These are phyloP conservation scores for Turdus rufiventris DNA, from an alignment of 2,113 vertebrate species.

Conservation along the genomic window DNA sequence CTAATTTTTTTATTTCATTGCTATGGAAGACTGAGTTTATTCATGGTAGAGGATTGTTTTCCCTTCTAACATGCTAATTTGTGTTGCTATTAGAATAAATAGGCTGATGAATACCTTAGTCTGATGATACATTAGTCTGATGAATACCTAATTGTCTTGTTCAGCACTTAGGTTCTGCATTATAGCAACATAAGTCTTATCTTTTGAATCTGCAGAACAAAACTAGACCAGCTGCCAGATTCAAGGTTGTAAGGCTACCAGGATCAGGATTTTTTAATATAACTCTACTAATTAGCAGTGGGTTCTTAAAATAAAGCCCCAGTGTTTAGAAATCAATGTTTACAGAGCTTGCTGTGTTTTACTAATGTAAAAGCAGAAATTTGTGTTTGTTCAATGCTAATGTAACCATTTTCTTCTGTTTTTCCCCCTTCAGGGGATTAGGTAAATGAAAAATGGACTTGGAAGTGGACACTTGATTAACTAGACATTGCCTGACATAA, in stretches of 20 bases:
- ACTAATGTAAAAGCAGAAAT: background rate
- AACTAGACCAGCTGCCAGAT: background rate
- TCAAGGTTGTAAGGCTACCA: background rate
- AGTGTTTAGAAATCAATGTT: background rate
- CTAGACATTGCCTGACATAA: background rate
- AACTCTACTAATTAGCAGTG: background rate
- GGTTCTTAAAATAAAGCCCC: background rate
- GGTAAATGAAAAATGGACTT: rapidly evolving
- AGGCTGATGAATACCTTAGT: background rate
- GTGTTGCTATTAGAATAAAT: background rate
- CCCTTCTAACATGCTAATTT: background rate
- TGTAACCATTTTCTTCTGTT: too few species aligned
- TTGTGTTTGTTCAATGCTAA: background rate
- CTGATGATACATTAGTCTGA: background rate
- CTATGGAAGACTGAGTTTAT: background rate
- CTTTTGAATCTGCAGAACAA: background rate
- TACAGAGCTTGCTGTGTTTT: background rate
- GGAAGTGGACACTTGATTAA: background rate
- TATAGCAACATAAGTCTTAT: background rate
- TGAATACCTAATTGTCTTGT: background rate
- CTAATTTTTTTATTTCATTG: background rate
- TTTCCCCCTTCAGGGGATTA: background rate
- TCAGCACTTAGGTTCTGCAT: background rate
- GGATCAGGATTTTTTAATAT: background rate
- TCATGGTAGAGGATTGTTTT: background rate